Evolutionary conservation across 2,113 vertebrate genomes (phyloP), one percentile per base, ranked within the genome.

Genomic region (Stigmatopora argus): DNA sequence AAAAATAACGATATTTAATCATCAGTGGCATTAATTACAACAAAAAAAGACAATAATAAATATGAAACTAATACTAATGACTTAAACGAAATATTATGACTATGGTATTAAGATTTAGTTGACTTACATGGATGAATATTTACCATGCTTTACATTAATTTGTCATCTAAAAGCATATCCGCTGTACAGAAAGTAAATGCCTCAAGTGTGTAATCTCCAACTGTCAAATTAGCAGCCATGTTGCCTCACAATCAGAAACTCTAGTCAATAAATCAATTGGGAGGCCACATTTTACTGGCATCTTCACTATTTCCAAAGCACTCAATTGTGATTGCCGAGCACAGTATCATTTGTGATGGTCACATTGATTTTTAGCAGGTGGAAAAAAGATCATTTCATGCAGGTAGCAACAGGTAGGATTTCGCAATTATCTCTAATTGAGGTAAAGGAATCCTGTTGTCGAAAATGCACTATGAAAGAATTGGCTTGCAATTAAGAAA

Each of bases 351-450:
- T 4, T 58, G 35, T 58, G 56, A 58, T 18, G 15, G 31, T 17
- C 56, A n/a, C 56, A 38, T 58, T 35, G 56, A 58, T 58, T 58
- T 58, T 58, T 17, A 34, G 31, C 26, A 35, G 2, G 7, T 31
- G 55, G 34, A 58, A 58, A 57, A 56, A 34, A 57, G 31, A 34
- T 58, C 26, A 26, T 34, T 4, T 17, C 15, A 41, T 4, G 41
- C 9, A 59, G 34, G 73, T 65, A 65, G 72, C 66, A 64, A 19
- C 63, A 62, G 79, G 70, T 78, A 78, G 63, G 58, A 66, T 73
- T 66, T 48, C 65, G 72, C 83, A 88, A 89, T 87, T 86, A 89
- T 72, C 75, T 75, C 78, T 83, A 84, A 85, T 84, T 83, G 78
- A 86, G 67, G 78, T 62, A 66, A 62, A 78, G n/a, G 74, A 78